Conservation (phyloP, 2,888 invertebrate genomes). For the Dicycla oo region DNA sequence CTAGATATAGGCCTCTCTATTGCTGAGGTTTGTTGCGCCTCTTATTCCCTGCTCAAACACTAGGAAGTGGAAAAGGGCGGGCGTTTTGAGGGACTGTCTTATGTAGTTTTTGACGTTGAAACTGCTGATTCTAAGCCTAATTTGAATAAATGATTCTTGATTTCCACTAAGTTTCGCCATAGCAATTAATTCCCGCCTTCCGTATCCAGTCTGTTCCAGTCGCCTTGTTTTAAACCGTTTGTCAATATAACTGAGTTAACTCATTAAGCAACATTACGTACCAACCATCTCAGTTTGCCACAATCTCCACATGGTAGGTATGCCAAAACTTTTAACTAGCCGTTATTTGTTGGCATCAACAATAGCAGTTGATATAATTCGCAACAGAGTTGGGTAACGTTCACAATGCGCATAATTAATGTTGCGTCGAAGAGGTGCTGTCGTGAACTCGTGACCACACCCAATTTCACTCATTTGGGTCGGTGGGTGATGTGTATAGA, state of each 20-base stretch:
- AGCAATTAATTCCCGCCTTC: too few species aligned
- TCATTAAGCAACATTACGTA: slow-evolving; percentile 23
- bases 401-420: slow-evolving; percentile 47
- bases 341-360: slow-evolving; percentile 38
- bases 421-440: slow-evolving; percentile 26
- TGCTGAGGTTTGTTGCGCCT: not conserved
- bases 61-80: not conserved
- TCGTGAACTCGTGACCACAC: slow-evolving; percentile 41
- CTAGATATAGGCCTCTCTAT: too few species aligned
- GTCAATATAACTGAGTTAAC: not conserved
- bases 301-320: slow-evolving; percentile 53
- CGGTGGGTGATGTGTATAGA: slow-evolving; percentile 41
- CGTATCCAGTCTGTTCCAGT: not conserved
- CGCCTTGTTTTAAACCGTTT: not conserved
- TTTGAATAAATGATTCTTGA: not conserved
- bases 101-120: not conserved
- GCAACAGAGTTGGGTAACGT: slow-evolving; percentile 52
- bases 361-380: slow-evolving; percentile 55
- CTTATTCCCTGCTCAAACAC: not conserved
- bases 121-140: not conserved
- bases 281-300: slow-evolving; percentile 10
- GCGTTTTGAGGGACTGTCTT: not conserved
- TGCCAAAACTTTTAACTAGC: slow-evolving; percentile 61
- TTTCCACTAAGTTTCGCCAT: not conserved
- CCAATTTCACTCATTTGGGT: slow-evolving; percentile 61